These are phyloP conservation scores for Zeus faber DNA, from an alignment of 2,113 vertebrate species.

Conservation along the genomic window DNA sequence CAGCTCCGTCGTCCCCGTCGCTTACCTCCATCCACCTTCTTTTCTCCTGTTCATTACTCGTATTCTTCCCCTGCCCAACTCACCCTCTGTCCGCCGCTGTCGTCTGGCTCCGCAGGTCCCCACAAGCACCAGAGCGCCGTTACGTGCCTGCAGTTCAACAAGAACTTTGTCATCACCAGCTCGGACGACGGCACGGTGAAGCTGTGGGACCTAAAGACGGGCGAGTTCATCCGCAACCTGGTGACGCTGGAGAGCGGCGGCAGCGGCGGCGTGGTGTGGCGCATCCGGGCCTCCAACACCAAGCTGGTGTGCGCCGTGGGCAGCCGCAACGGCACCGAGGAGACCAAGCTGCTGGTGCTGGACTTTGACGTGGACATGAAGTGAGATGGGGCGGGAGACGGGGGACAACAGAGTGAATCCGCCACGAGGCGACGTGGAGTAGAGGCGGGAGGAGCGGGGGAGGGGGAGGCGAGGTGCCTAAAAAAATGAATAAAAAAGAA, in stretches of 20 bases:
- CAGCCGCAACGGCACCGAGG: constrained; percentile 98
- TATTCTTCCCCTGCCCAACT: constrained; percentile 40
- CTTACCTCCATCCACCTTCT: too few species aligned
- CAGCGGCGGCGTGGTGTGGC: constrained; percentile 97
- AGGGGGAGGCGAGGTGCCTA: constrained; percentile 29
- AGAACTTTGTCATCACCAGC: constrained; percentile 99
- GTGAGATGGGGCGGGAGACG: constrained; percentile 73
- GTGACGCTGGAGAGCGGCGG: constrained; percentile 98
- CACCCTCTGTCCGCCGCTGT: neutral
- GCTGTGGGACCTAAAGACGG: constrained; percentile 99
- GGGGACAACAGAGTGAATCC: constrained; percentile 62
- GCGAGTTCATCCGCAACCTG: constrained; percentile 99
- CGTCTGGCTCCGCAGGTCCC: constrained; percentile 79
- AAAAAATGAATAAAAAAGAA: too few species aligned
- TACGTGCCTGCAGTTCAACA: constrained; percentile 99
- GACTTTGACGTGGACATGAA: constrained; percentile 99
- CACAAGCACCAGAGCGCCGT: constrained; percentile 99
- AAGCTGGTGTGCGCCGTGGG: constrained; percentile 98
- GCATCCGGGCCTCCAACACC: constrained; percentile 98
- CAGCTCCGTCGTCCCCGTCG: too few species aligned
- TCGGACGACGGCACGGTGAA: constrained; percentile 99
- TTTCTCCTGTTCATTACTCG: neutral
- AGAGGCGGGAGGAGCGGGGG: neutral
- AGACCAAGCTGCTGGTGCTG: constrained; percentile 99
- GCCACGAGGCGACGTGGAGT: constrained; percentile 11